Conservation (phyloP, 2,797 vertebrate species). For the Notoglanidium macrostoma region DNA sequence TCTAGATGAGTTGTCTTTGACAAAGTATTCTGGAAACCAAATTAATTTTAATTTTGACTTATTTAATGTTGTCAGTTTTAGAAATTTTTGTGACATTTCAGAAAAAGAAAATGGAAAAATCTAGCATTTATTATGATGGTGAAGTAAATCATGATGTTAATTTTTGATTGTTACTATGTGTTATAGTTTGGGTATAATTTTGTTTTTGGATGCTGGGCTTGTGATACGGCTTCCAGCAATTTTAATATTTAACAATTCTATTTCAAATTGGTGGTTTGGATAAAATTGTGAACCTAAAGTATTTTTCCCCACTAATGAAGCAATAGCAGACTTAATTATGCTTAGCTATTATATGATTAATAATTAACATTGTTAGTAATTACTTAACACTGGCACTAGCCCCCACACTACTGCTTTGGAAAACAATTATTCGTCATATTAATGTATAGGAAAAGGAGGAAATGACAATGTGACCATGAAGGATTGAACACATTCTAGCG, state of each 20-base stretch:
- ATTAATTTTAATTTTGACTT: constrained; percentile 5
- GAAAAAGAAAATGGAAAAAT: neutral
- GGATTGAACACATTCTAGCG: constrained; percentile 27
- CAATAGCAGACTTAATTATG: constrained; percentile 12
- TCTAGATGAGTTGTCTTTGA: constrained; percentile 2
- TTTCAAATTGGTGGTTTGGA: neutral
- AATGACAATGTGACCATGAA: constrained; percentile 22
- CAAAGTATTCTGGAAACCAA: neutral
- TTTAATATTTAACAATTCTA: neutral
- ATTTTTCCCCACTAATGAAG: constrained; percentile 12
- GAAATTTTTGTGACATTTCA: neutral
- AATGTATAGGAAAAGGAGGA: constrained; percentile 12
- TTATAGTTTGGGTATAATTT: neutral
- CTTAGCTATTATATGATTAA: neutral
- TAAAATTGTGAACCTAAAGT: constrained; percentile 12
- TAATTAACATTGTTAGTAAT: neutral
- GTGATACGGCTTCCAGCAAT: neutral
- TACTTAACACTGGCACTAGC: neutral
- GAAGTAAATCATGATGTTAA: neutral
- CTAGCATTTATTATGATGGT: neutral
- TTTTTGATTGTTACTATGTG: neutral
- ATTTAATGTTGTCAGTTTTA: constrained; percentile 7
- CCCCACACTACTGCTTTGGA: constrained; percentile 10
- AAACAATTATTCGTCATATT: neutral
- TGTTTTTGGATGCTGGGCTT: neutral